phyloP scores from a whole-genome alignment of 2,113 vertebrate species.

The Rhombomys opimus region DNA sequence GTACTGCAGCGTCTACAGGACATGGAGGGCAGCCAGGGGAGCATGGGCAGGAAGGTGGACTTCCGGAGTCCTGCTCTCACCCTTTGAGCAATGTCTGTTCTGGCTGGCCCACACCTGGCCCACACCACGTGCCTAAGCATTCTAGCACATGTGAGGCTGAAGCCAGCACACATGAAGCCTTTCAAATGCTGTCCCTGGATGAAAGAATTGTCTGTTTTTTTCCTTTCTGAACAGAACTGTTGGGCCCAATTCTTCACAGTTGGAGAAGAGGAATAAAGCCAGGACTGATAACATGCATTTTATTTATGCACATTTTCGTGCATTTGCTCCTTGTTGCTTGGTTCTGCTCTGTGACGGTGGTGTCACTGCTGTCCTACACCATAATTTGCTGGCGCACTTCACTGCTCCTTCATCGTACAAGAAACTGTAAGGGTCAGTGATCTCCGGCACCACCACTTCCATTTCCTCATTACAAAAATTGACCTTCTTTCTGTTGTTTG shows the following conservation, averaged over 20 bases:
- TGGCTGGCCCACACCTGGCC: background rate
- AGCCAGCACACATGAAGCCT: background rate
- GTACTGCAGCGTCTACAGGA: background rate
- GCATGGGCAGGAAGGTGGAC: background rate
- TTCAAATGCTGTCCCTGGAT: background rate
- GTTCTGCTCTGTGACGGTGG: conserved; percentile 77
- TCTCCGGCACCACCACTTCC: conserved; percentile 86
- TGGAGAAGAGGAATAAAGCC: conserved; percentile 70
- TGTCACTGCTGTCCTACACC: conserved; percentile 86
- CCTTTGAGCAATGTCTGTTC: background rate
- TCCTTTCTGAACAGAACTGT: conserved; percentile 45
- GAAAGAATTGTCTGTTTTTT: conserved; percentile 22
- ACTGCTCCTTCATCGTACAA: conserved; percentile 82
- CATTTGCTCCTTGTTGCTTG: conserved; percentile 77
- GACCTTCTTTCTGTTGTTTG: conserved; percentile 88
- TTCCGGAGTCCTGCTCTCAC: background rate
- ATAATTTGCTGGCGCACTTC: conserved; percentile 86
- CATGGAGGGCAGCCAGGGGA: background rate
- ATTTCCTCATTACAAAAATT: conserved; percentile 92
- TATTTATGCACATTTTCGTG: conserved; percentile 79
- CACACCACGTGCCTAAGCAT: background rate
- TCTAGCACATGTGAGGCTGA: background rate
- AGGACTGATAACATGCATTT: conserved; percentile 49
- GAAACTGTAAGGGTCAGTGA: conserved; percentile 87
- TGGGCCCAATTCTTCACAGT: conserved; percentile 44